Evolutionary conservation across 2,888 invertebrate genomes (phyloP).

Genomic region (Cyrtodaria siliqua): DNA sequence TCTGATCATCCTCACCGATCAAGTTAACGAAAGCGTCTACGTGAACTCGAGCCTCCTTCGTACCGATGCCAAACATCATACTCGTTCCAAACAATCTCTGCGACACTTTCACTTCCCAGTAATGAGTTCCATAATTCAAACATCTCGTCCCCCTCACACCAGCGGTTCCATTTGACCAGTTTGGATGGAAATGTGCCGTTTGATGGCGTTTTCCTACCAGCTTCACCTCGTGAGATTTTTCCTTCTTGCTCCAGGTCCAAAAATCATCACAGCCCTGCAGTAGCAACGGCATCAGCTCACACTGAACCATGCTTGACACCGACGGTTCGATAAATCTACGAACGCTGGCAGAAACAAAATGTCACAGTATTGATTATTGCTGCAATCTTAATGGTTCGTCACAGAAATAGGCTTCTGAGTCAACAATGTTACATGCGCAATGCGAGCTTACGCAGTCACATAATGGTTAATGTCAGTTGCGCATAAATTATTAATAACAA

Average conservation of each 20-base stretch:
- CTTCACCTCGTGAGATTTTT: slow-evolving; percentile 88
- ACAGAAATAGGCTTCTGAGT: not conserved
- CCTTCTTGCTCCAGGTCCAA: slow-evolving; percentile 90
- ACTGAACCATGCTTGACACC: slow-evolving; percentile 53
- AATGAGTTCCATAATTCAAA: slow-evolving; percentile 88
- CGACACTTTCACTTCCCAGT: slow-evolving; percentile 89
- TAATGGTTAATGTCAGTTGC: too few relatives aligned
- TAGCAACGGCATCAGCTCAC: slow-evolving; percentile 60
- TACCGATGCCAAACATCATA: slow-evolving; percentile 92
- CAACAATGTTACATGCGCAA: not conserved
- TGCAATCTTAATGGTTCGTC: slow-evolving; percentile 5
- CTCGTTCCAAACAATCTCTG: slow-evolving; percentile 91
- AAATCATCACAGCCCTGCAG: slow-evolving; percentile 89
- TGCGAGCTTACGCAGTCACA: not conserved
- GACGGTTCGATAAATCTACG: slow-evolving; percentile 9
- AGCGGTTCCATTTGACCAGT: slow-evolving; percentile 92
- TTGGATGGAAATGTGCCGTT: slow-evolving; percentile 91
- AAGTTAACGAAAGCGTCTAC: slow-evolving; percentile 90
- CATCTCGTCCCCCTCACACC: slow-evolving; percentile 90
- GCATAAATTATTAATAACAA: too few relatives aligned
- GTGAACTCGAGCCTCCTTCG: slow-evolving; percentile 88
- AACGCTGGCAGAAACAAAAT: not conserved
- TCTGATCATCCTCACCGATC: slow-evolving; percentile 90
- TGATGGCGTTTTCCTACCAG: slow-evolving; percentile 85
- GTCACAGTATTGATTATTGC: slow-evolving; percentile 10